A percentile compares a stretch with the other conserved stretches of the same genome.
Conservation (phyloP, 2,888 invertebrate genomes). For the Cepaea hortensis region DNA sequence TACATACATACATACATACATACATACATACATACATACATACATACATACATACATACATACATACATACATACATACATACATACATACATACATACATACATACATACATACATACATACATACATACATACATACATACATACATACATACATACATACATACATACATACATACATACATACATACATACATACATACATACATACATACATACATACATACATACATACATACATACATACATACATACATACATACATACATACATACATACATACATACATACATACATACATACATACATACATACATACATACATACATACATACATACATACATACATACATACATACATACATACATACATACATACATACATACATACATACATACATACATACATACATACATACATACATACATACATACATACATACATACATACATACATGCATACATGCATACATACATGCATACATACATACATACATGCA, state of each 20-base stretch:
- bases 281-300: conserved; percentile 29
- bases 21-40: too few species aligned
- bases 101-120: too few species aligned
- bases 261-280: conserved; percentile 23
- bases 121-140: too few species aligned
- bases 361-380: not conserved
- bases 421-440: not conserved
- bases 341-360: conserved; percentile 20
- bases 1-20: too few species aligned
- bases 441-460: not conserved
- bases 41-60: too few species aligned
- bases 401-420: not conserved
- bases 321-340: conserved; percentile 31
- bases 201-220: not conserved
- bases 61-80: too few species aligned
- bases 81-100: too few species aligned
- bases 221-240: conserved; percentile 31
- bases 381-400: not conserved
- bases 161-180: too few species aligned
- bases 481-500: too few species aligned
- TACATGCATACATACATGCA: too few species aligned
- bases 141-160: too few species aligned
- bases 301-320: conserved; percentile 21
- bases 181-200: too few species aligned
- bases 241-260: conserved; percentile 13